phyloP scores from a whole-genome alignment of 2,888 invertebrate genomes.

The Cheilosia vulpina region DNA sequence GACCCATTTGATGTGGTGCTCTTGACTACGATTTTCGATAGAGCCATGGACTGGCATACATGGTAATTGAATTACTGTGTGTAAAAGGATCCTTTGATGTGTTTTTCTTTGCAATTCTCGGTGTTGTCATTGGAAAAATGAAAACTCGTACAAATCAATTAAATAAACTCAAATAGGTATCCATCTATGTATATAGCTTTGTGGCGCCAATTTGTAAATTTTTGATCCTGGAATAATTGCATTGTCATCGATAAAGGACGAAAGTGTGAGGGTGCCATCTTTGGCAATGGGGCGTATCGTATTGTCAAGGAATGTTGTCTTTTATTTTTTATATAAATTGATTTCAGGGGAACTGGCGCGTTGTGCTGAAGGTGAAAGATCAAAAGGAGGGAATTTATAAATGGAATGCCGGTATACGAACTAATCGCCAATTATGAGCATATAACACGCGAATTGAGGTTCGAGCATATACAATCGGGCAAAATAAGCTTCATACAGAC shows the following conservation, averaged over 20 bases:
- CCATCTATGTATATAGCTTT: too few relatives aligned
- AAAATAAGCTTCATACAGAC: too few relatives aligned
- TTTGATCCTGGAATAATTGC: slow-evolving; percentile 41
- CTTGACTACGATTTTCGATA: background rate
- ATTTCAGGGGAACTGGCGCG: background rate
- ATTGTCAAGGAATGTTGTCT: too few relatives aligned
- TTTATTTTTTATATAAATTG: slow-evolving; percentile 9
- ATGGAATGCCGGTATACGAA: slow-evolving; percentile 3
- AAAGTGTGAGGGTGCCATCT: background rate
- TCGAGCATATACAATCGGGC: background rate
- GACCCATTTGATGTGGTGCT: slow-evolving; percentile 15
- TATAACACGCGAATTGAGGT: background rate
- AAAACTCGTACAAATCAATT: too few relatives aligned
- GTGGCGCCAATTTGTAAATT: background rate
- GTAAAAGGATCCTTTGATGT: slow-evolving; percentile 12
- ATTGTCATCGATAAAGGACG: background rate
- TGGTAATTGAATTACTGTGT: slow-evolving; percentile 47
- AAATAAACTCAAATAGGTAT: too few relatives aligned
- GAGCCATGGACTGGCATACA: background rate
- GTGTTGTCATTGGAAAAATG: too few relatives aligned
- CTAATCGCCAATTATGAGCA: slow-evolving; percentile 56
- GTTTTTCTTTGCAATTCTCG: background rate
- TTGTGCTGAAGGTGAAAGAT: slow-evolving; percentile 17
- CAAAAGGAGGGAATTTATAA: slow-evolving; percentile 47
- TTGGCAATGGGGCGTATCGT: background rate